phyloP scores from a whole-genome alignment of 2,797 vertebrate genomes.

The Urosaurus nigricauda region DNA sequence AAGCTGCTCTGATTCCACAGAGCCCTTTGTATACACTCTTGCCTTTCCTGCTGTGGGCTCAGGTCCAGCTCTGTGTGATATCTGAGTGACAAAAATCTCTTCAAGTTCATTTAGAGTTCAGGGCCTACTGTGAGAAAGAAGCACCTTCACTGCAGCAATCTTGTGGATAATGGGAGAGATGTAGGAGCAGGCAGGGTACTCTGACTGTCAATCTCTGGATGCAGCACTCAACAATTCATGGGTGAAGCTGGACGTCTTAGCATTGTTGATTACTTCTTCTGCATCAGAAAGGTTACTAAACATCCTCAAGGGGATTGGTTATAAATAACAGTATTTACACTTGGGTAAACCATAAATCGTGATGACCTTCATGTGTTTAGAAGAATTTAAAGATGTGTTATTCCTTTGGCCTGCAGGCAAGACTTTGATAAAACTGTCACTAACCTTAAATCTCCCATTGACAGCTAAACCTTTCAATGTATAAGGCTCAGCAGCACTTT shows the following conservation, averaged over 20 bases:
- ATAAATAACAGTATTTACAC: slow-evolving; percentile 74
- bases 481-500: not conserved
- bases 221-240: slow-evolving; percentile 48
- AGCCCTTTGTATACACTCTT: slow-evolving; percentile 53
- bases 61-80: slow-evolving; percentile 39
- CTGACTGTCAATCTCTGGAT: slow-evolving; percentile 58
- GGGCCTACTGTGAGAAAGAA: slow-evolving; percentile 46
- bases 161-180: not conserved
- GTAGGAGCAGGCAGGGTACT: slow-evolving; percentile 2
- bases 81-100: slow-evolving; percentile 42
- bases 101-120: slow-evolving; percentile 62
- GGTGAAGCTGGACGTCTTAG: slow-evolving; percentile 53
- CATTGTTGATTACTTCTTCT: slow-evolving; percentile 62
- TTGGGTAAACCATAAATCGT: slow-evolving; percentile 73
- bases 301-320: slow-evolving; percentile 69
- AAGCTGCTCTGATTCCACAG: slow-evolving; percentile 51
- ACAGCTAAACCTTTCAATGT: slow-evolving; percentile 15
- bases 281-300: slow-evolving; percentile 72
- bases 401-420: slow-evolving; percentile 67
- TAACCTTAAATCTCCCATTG: slow-evolving; percentile 71
- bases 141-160: slow-evolving; percentile 63
- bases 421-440: slow-evolving; percentile 72
- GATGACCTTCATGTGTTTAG: slow-evolving; percentile 74
- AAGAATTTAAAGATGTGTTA: slow-evolving; percentile 70
- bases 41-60: slow-evolving; percentile 40